Base-by-base conservation (phyloP, 2,797 vertebrate species). In the Philypnodon macrostomus region DNA sequence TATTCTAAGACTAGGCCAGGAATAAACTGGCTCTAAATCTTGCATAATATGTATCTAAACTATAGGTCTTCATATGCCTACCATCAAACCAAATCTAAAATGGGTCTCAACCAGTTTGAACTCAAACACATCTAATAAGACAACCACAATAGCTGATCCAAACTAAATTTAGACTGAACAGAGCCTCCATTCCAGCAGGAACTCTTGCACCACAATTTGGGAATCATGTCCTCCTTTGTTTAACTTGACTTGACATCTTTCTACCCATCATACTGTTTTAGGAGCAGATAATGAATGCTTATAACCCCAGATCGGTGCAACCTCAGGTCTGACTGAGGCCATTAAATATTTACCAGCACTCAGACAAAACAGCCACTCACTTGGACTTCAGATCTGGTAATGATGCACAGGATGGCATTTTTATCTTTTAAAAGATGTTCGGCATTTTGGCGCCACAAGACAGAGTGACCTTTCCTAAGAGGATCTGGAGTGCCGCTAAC, bases 361-460 rank as follows among this genome's bases (percentile, higher is more conserved):
- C 45, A 47, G 40, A 51, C 11, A 10, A n/a, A 70, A 42, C 44
- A 68, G 39, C n/a, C 47, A 46, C 50, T 50, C 18, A 19, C 9
- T 5, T 36, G 11, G 48, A 12, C 41, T 51, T 58, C 4, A 11
- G 35, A 33, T 19, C 4, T 32, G 46, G 50, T 58, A 45, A 42
- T 62, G 32, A 56, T 53, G 53, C 63, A 5, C 13, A 62, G 55
- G 62, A 56, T 47, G 65, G 7, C 60, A 55, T 79, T 68, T 67
- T 63, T 35, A 57, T 67, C 26, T 50, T 44, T 72, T 47, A 40
- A 55, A 53, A 32, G 1, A 38, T 27, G 12, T 67, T 34, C 47
- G 17, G 17, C n/a, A 55, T 53, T 73, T 70, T 39, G n/a, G 16
- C 58, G 15, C 31, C 16, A 10, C 32, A 53, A 56, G 57, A 53